These are phyloP conservation scores for Xanthorhoe designata DNA, from an alignment of 2,888 invertebrate genomes.

Conservation along the genomic window DNA sequence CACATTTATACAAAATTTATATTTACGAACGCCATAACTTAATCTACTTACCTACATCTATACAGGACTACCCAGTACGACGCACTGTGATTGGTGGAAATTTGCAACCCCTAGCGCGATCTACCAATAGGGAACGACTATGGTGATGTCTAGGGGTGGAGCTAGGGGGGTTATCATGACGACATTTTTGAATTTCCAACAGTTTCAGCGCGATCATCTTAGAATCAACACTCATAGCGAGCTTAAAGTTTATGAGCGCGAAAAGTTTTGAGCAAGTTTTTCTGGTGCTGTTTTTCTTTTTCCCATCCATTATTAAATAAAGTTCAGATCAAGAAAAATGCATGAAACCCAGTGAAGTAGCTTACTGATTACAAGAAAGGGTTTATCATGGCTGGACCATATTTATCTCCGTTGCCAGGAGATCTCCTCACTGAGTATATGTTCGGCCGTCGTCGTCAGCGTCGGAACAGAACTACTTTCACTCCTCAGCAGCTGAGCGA, in stretches of 20 bases:
- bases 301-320: background rate
- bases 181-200: slow-evolving; percentile 71
- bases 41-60: slow-evolving; percentile 74
- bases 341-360: background rate
- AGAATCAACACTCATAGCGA: slow-evolving; percentile 51
- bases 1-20: slow-evolving; percentile 75
- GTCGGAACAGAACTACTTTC: slow-evolving; percentile 96
- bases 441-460: slow-evolving; percentile 95
- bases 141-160: slow-evolving; percentile 74
- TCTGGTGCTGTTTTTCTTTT: slow-evolving; percentile 12
- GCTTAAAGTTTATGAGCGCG: slow-evolving; percentile 49
- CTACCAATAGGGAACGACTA: slow-evolving; percentile 66
- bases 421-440: slow-evolving; percentile 96
- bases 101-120: slow-evolving; percentile 71
- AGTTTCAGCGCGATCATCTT: slow-evolving; percentile 66
- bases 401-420: slow-evolving; percentile 93
- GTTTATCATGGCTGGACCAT: slow-evolving; percentile 92
- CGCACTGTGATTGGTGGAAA: slow-evolving; percentile 66
- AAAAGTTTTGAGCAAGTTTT: slow-evolving; percentile 56
- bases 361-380: background rate
- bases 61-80: slow-evolving; percentile 69
- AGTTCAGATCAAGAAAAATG: slow-evolving; percentile 16
- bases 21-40: slow-evolving; percentile 78
- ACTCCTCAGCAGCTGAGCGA: slow-evolving; percentile 97
- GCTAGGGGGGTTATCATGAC: slow-evolving; percentile 74